Evolutionary conservation across 1,140 invertebrate species (phyloP).

Genomic region (Ceratitis capitata): DNA sequence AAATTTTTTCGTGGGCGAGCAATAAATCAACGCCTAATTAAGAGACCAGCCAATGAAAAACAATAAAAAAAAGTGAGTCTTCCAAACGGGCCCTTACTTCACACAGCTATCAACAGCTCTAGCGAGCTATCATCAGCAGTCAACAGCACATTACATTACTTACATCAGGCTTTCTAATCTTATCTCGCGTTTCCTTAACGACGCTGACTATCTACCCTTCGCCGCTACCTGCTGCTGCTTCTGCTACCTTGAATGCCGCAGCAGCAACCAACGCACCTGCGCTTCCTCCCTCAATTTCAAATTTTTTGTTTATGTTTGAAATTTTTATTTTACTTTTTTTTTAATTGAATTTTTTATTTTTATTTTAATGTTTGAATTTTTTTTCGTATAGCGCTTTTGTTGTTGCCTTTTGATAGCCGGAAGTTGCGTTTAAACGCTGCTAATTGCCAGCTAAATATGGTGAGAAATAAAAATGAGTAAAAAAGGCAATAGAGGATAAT

Average conservation of each 20-base stretch:
- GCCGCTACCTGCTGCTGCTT: neutral
- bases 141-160: neutral
- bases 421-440: conserved; percentile 40
- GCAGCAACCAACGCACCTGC: neutral
- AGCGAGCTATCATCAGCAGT: neutral
- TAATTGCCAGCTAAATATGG: conserved; percentile 41
- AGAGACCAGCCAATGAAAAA: neutral
- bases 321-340: too few species aligned
- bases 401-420: conserved; percentile 23
- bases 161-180: neutral
- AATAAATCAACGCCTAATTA: conserved; percentile 42
- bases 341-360: neutral
- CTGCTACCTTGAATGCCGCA: neutral
- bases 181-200: too few species aligned
- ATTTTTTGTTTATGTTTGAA: neutral
- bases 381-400: neutral
- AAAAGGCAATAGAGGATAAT: neutral
- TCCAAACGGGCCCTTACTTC: too few species aligned
- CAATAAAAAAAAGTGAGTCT: neutral
- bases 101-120: neutral
- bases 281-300: neutral
- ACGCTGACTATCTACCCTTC: neutral
- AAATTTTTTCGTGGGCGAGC: neutral
- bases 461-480: conserved; percentile 16
- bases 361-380: neutral